These are phyloP conservation scores for Yponomeuta cagnagella DNA, from an alignment of 2,888 invertebrate genomes.

Conservation along the genomic window DNA sequence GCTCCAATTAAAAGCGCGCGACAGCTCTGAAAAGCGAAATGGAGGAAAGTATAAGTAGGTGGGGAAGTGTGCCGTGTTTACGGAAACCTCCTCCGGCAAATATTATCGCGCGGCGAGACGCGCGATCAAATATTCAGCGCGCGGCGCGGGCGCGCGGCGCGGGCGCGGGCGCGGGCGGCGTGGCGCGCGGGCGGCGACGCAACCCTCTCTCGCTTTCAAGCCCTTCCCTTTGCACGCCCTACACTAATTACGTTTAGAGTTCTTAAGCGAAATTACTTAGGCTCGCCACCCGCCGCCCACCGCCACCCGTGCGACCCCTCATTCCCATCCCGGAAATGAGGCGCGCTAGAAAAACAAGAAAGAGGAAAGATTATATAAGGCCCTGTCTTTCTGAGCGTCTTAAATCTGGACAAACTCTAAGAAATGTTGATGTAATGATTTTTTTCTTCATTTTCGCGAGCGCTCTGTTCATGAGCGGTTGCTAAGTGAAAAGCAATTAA, in stretches of 20 bases:
- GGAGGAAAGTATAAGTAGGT: conserved; percentile 62
- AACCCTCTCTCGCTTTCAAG: conserved; percentile 79
- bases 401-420: conserved; percentile 74
- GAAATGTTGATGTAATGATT: conserved; percentile 75
- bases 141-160: conserved; percentile 61
- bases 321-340: conserved; percentile 62
- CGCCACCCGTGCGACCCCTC: conserved; percentile 46
- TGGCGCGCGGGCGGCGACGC: conserved; percentile 46
- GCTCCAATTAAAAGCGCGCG: conserved; percentile 69
- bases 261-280: conserved; percentile 82
- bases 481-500: conserved; percentile 77
- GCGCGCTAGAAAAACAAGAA: conserved; percentile 73
- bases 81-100: conserved; percentile 72
- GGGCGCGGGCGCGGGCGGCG: conserved; percentile 43
- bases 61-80: conserved; percentile 70
- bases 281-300: conserved; percentile 65
- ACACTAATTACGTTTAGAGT: conserved; percentile 82
- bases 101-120: conserved; percentile 69
- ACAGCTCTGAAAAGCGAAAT: conserved; percentile 65
- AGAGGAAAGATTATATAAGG: conserved; percentile 70
- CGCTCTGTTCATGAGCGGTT: conserved; percentile 73
- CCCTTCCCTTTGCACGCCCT: conserved; percentile 78
- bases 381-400: conserved; percentile 64
- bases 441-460: conserved; percentile 71
- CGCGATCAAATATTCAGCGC: conserved; percentile 71